Evolutionary conservation across 1,140 invertebrate genomes (phyloP).

Genomic region (Chrysopa pallens): DNA sequence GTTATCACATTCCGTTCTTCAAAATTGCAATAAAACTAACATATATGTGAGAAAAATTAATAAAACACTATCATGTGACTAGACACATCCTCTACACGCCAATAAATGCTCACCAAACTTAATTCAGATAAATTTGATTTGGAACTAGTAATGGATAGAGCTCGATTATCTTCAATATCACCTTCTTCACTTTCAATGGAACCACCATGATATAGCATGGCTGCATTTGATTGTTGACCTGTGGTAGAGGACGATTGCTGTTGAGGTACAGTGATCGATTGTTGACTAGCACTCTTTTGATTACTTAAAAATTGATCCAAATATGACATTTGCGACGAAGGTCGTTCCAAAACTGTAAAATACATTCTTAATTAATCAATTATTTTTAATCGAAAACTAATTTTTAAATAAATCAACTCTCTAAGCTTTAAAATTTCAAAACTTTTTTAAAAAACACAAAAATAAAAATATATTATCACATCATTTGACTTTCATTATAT

Average conservation of each 20-base stretch:
- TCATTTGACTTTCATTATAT: too few species aligned
- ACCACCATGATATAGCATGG: slow-evolving; percentile 27
- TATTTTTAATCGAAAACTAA: too few species aligned
- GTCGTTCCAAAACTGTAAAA: slow-evolving; percentile 62
- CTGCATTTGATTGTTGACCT: slow-evolving; percentile 8
- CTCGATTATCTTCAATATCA: slow-evolving; percentile 57
- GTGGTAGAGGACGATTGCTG: slow-evolving; percentile 7
- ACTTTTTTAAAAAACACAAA: too few species aligned
- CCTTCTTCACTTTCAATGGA: slow-evolving; percentile 56
- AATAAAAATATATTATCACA: too few species aligned
- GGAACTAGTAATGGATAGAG: slow-evolving; percentile 58
- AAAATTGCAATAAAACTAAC: too few species aligned
- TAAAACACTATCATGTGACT: too few species aligned
- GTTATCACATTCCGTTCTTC: too few species aligned
- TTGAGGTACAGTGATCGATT: slow-evolving; percentile 7
- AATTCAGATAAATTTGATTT: slow-evolving; percentile 68
- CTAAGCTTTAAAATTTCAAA: too few species aligned
- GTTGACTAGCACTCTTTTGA: slow-evolving; percentile 21
- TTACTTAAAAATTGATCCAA: slow-evolving; percentile 78
- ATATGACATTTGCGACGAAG: slow-evolving; percentile 76
- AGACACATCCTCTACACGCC: too few species aligned
- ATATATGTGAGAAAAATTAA: too few species aligned
- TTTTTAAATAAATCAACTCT: too few species aligned
- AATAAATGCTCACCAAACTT: slow-evolving; percentile 42
- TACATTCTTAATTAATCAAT: not conserved